These are phyloP conservation scores for Drosophila biarmipes DNA, from an alignment of 1,140 invertebrate genomes.

Conservation along the genomic window DNA sequence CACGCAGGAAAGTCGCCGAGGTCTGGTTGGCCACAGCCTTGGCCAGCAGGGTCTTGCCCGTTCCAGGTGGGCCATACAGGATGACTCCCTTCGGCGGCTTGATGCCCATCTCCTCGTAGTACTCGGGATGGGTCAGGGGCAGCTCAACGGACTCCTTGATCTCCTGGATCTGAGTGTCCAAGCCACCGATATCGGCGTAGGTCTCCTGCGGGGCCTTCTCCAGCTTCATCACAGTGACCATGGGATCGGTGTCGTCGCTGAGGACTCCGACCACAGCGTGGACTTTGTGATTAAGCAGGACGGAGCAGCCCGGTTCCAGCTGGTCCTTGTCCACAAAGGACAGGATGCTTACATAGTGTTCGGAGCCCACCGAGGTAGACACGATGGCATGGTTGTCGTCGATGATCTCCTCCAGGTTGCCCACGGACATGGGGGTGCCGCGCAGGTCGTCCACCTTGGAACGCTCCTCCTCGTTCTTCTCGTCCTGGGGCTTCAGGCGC, in stretches of 20 bases:
- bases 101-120: conserved; percentile 99
- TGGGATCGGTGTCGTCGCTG: conserved; percentile 99
- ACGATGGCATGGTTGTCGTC: conserved; percentile 99
- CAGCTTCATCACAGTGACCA: conserved; percentile 99
- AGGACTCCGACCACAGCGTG: conserved; percentile 99
- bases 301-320: conserved; percentile 99
- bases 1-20: conserved; percentile 98
- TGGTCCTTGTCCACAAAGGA: conserved; percentile 99
- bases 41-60: conserved; percentile 98
- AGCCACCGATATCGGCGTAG: conserved; percentile 99
- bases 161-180: conserved; percentile 99
- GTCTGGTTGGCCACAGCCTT: conserved; percentile 99
- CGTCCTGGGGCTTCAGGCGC: conserved; percentile 98
- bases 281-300: conserved; percentile 99
- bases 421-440: conserved; percentile 99
- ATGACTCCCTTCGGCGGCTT: conserved; percentile 99
- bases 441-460: conserved; percentile 99
- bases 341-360: conserved; percentile 99
- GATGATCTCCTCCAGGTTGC: conserved; percentile 99
- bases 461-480: conserved; percentile 99
- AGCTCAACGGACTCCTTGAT: conserved; percentile 99
- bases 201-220: conserved; percentile 99
- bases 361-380: conserved; percentile 99
- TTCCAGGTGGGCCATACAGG: conserved; percentile 98
- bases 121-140: conserved; percentile 99